Evolutionary conservation across 2,888 invertebrate species (phyloP).

Genomic region (Dichetophora obliterata): DNA sequence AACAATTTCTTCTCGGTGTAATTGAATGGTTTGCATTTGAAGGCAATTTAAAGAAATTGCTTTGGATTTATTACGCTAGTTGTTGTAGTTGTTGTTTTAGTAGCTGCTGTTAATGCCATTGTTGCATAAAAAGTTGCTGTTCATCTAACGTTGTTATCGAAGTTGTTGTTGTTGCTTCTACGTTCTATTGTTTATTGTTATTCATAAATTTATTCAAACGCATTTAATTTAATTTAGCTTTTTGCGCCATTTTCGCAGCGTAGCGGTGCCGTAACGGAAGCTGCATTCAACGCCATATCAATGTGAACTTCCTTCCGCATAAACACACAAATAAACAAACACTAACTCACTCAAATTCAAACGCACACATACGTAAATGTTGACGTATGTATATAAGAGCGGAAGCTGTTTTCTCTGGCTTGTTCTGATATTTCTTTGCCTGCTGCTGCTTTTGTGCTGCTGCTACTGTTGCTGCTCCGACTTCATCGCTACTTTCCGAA

Average conservation of each 20-base stretch:
- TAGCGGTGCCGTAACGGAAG: constrained; percentile 17
- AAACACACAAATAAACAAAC: constrained; percentile 17
- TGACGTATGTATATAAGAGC: background rate
- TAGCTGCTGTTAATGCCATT: background rate
- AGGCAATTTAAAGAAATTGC: background rate
- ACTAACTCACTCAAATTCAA: background rate
- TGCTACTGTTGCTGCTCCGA: background rate
- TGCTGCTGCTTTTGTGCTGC: background rate
- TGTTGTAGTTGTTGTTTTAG: background rate
- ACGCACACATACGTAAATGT: background rate
- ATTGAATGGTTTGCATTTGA: background rate
- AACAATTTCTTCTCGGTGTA: too few relatives aligned
- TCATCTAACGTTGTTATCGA: background rate
- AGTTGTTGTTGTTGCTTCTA: constrained; percentile 41
- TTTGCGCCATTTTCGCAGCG: constrained; percentile 16
- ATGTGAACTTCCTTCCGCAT: constrained; percentile 19
- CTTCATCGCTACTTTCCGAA: constrained; percentile 2
- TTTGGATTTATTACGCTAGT: background rate
- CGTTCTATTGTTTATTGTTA: constrained; percentile 55
- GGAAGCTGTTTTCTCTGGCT: background rate
- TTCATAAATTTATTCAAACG: constrained; percentile 60
- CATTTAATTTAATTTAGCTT: constrained; percentile 49
- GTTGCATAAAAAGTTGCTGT: background rate
- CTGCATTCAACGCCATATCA: constrained; percentile 37
- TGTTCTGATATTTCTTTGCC: background rate